phyloP scores from a whole-genome alignment of 2,797 vertebrate species.

The Sternotherus odoratus region DNA sequence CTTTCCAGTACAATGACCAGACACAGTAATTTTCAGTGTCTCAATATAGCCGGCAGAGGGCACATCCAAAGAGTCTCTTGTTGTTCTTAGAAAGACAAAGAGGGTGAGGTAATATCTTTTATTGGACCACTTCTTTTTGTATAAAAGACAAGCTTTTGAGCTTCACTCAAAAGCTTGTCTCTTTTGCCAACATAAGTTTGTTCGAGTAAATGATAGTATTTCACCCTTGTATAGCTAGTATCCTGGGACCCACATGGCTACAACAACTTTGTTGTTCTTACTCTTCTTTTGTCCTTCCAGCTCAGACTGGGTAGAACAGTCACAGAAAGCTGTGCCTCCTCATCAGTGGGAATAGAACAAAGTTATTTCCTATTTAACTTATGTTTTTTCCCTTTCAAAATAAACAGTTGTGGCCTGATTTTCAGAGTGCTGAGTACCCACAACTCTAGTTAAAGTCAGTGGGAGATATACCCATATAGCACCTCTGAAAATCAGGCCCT shows the following conservation, averaged over 20 bases:
- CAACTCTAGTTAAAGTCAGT: background rate
- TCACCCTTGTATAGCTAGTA: too few species aligned
- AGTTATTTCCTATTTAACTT: background rate
- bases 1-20: background rate
- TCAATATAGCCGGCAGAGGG: background rate
- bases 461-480: background rate
- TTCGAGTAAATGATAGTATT: too few species aligned
- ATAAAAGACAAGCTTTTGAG: background rate
- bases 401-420: background rate
- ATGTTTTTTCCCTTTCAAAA: background rate
- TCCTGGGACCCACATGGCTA: too few species aligned
- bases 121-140: background rate
- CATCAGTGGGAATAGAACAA: background rate
- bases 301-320: background rate
- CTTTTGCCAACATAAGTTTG: too few species aligned
- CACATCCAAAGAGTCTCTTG: background rate
- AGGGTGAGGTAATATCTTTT: background rate
- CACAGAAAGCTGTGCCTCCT: too few species aligned
- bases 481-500: background rate
- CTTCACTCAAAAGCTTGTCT: background rate
- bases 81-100: background rate
- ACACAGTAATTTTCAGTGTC: background rate
- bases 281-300: background rate
- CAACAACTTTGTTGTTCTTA: background rate
- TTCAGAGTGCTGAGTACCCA: background rate